phyloP scores from a whole-genome alignment of 2,888 invertebrate species.

The Fragum sueziense region DNA sequence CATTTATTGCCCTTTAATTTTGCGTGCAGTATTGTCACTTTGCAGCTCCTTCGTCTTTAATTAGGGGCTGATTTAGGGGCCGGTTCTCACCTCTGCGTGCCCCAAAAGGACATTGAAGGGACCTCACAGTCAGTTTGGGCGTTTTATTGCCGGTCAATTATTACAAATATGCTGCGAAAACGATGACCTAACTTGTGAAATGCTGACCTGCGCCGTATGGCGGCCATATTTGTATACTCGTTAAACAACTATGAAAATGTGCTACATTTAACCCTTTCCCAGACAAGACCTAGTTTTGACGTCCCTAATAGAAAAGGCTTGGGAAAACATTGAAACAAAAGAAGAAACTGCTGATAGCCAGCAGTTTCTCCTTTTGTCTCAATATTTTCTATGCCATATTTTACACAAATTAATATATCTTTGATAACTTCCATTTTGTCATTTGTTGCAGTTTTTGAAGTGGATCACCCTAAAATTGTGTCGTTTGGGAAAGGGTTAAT shows the following conservation, averaged over 20 bases:
- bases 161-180: conserved; percentile 18
- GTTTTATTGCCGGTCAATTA: conserved; percentile 32
- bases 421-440: too few relatives aligned
- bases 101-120: not conserved
- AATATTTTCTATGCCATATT: too few relatives aligned
- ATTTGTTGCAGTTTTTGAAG: too few relatives aligned
- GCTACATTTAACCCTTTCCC: too few relatives aligned
- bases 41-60: conserved; percentile 14
- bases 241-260: conserved; percentile 1
- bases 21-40: conserved; percentile 24
- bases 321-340: too few relatives aligned
- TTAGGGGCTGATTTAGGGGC: conserved; percentile 27
- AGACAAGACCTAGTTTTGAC: too few relatives aligned
- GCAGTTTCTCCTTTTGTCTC: too few relatives aligned
- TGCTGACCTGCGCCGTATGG: conserved; percentile 29
- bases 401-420: too few relatives aligned
- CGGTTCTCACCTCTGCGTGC: conserved; percentile 17
- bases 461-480: too few relatives aligned
- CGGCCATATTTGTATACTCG: conserved; percentile 4
- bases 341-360: too few relatives aligned
- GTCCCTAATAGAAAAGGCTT: too few relatives aligned
- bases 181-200: conserved; percentile 36
- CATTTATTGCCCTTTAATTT: conserved; percentile 27
- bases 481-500: too few relatives aligned
- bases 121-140: conserved; percentile 1